Conservation (phyloP, 2,797 vertebrate species). For the Hephaestus fuliginosus region DNA sequence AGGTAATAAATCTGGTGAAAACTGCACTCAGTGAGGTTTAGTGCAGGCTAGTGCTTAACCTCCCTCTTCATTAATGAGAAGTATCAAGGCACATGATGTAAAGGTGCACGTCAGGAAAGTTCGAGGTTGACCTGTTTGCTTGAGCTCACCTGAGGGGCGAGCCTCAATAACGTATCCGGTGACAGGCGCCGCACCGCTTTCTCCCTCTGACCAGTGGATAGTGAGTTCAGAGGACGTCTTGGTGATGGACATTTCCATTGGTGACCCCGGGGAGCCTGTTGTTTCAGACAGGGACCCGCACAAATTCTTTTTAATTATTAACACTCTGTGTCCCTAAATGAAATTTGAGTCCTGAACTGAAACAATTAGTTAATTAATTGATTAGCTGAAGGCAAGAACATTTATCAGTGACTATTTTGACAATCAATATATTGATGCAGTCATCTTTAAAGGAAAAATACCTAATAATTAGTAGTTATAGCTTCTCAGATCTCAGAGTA, state of each 20-base stretch:
- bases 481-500: not conserved
- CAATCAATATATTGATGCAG: too few relatives aligned
- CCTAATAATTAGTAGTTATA: not conserved
- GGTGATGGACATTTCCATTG: slow-evolving; percentile 89
- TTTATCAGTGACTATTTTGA: too few relatives aligned
- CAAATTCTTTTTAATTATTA: not conserved
- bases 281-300: slow-evolving; percentile 14
- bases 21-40: slow-evolving; percentile 14
- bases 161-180: slow-evolving; percentile 93
- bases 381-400: too few relatives aligned
- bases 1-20: slow-evolving; percentile 55
- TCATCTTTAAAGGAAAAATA: not conserved
- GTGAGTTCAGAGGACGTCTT: slow-evolving; percentile 91
- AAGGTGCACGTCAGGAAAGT: slow-evolving; percentile 7
- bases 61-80: slow-evolving; percentile 13
- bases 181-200: slow-evolving; percentile 86
- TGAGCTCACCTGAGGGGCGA: slow-evolving; percentile 90
- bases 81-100: not conserved
- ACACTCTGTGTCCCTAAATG: not conserved
- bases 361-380: not conserved
- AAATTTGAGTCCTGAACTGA: not conserved
- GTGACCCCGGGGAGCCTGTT: slow-evolving; percentile 92
- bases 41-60: not conserved
- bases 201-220: slow-evolving; percentile 91
- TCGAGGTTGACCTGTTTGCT: not conserved